Percentiles rank a stretch among this genome's conserved stretches.
Conservation (phyloP, 1,140 invertebrate genomes). For the Drosophila serrata region DNA sequence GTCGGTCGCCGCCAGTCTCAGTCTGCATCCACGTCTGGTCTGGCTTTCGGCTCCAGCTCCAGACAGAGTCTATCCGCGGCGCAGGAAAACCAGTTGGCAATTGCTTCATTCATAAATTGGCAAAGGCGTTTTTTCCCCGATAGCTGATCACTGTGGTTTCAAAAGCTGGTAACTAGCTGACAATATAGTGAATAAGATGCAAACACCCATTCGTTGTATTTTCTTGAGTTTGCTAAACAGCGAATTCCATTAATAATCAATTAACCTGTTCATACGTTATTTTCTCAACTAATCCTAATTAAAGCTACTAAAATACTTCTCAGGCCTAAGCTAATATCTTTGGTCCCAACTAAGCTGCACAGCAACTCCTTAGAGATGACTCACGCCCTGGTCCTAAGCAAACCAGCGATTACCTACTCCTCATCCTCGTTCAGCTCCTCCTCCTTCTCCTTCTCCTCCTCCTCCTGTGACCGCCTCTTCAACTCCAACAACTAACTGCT, state of each 20-base stretch:
- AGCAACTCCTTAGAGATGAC: constrained; percentile 41
- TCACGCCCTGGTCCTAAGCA: constrained; percentile 37
- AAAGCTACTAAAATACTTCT: too few relatives aligned
- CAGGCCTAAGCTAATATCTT: not conserved
- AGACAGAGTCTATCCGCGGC: constrained; percentile 34
- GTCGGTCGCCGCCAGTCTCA: not conserved
- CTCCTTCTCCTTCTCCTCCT: constrained; percentile 13
- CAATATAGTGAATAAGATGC: not conserved
- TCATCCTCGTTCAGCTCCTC: constrained; percentile 8
- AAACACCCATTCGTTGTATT: not conserved
- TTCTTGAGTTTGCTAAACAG: not conserved
- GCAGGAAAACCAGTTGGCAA: constrained; percentile 60
- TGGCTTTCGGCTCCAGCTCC: constrained; percentile 5
- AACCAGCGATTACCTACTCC: constrained; percentile 20
- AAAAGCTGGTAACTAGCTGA: constrained; percentile 5
- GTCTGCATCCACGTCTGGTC: constrained; percentile 32
- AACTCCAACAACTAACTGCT: constrained; percentile 73
- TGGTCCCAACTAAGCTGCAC: not conserved
- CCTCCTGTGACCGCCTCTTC: constrained; percentile 38
- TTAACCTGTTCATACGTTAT: not conserved
- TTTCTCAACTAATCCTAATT: not conserved
- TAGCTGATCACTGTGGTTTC: not conserved
- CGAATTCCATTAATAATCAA: not conserved
- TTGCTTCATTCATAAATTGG: constrained; percentile 68
- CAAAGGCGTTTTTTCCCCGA: constrained; percentile 42